A percentile compares a stretch with the other conserved stretches of the same genome.
Conservation (phyloP, 2,888 invertebrate species). For the Xestia ashworthii region DNA sequence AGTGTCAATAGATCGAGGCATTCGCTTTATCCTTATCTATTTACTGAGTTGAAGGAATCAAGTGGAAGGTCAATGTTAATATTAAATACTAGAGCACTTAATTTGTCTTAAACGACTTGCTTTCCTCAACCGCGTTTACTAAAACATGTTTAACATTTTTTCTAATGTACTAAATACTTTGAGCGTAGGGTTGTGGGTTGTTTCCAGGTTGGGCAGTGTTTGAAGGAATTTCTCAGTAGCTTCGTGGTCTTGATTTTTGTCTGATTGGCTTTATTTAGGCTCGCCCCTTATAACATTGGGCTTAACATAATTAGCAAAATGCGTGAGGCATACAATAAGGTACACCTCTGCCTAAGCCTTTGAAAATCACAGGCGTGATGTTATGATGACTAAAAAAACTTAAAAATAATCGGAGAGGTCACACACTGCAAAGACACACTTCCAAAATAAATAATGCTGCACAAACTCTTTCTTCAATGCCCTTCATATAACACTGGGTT, state of each 20-base stretch:
- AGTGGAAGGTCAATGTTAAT: constrained; percentile 15
- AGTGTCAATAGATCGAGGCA: constrained; percentile 9
- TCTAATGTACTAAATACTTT: background rate
- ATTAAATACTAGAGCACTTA: constrained; percentile 3
- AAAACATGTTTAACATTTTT: background rate
- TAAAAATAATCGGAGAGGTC: no score
- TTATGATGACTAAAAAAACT: background rate
- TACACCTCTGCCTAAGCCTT: background rate
- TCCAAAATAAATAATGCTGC: background rate
- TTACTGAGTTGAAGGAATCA: constrained; percentile 1
- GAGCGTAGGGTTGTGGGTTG: background rate
- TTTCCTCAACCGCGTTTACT: background rate
- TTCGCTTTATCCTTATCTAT: constrained; percentile 21
- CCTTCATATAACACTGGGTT: constrained; percentile 2
- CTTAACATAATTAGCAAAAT: background rate
- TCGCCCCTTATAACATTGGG: background rate
- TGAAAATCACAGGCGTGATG: background rate
- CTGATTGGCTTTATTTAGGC: background rate
- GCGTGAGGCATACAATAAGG: background rate
- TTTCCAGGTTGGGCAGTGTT: background rate
- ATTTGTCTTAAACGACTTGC: background rate
- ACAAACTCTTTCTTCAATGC: constrained; percentile 12
- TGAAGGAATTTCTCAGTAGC: background rate
- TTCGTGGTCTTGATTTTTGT: background rate
- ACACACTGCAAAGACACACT: no score